phyloP scores from a whole-genome alignment of 2,888 invertebrate genomes.

The Coremacera marginata region DNA sequence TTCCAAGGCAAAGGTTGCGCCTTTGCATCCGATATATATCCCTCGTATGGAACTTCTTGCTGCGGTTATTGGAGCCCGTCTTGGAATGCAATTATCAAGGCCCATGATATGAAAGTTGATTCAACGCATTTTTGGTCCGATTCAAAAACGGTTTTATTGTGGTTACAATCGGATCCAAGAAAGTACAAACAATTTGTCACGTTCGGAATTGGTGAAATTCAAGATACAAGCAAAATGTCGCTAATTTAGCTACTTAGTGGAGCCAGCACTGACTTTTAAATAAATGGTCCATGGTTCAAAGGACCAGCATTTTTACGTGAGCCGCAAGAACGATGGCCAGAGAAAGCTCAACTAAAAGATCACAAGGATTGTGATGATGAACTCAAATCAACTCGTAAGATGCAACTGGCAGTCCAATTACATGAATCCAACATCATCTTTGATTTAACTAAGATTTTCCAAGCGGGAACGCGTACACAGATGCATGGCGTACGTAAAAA shows the following conservation, averaged over 20 bases:
- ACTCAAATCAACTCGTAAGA: background rate
- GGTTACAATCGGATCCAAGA: too few relatives aligned
- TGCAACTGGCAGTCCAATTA: background rate
- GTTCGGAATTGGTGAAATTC: constrained; percentile 45
- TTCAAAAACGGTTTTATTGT: too few relatives aligned
- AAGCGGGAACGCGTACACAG: background rate
- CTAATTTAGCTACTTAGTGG: background rate
- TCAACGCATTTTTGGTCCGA: too few relatives aligned
- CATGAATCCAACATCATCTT: background rate
- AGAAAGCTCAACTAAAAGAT: background rate
- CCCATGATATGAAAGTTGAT: constrained; percentile 29
- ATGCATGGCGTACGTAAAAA: background rate
- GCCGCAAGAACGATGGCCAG: background rate
- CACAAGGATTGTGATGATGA: background rate
- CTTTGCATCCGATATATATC: too few relatives aligned
- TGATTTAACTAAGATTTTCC: background rate
- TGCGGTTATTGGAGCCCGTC: constrained; percentile 41
- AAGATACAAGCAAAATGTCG: constrained; percentile 34
- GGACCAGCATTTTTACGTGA: background rate
- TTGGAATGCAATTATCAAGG: constrained; percentile 46
- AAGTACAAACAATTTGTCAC: too few relatives aligned
- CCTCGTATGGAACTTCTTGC: too few relatives aligned
- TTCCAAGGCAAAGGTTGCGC: too few relatives aligned
- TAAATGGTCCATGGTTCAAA: background rate
- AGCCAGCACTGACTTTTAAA: background rate